phyloP scores from a whole-genome alignment of 2,888 invertebrate species.

The Cryptus armator region DNA sequence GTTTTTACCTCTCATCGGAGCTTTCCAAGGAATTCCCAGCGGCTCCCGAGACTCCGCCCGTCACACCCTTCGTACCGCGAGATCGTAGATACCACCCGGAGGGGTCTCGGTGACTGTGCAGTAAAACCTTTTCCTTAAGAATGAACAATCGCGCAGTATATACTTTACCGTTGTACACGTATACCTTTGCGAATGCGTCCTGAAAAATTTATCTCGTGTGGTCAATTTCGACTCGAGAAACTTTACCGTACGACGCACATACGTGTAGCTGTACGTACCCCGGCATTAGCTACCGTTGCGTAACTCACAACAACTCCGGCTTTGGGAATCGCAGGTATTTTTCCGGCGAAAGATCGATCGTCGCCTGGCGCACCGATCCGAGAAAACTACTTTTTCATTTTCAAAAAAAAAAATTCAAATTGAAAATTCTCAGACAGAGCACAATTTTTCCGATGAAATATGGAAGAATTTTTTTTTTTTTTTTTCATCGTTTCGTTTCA shows the following conservation, averaged over 20 bases:
- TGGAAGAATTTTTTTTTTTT: too few relatives aligned
- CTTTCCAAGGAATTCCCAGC: background rate
- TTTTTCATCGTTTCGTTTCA: too few relatives aligned
- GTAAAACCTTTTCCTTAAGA: constrained; percentile 6
- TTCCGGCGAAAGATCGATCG: background rate
- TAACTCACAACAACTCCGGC: background rate
- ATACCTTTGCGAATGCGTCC: background rate
- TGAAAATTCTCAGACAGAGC: background rate
- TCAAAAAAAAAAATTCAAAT: background rate
- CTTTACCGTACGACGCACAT: too few relatives aligned
- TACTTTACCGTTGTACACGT: background rate
- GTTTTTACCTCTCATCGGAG: constrained; percentile 5
- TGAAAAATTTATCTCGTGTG: constrained; percentile 3
- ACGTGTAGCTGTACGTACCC: too few relatives aligned
- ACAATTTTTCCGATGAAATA: too few relatives aligned
- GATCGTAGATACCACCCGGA: background rate
- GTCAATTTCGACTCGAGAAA: background rate
- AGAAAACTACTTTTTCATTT: background rate
- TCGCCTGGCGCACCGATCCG: background rate
- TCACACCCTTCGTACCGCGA: background rate
- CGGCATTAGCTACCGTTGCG: background rate
- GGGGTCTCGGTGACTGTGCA: background rate
- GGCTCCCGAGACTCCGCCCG: background rate
- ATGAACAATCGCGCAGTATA: background rate
- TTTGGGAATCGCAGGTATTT: background rate